Conservation (phyloP, 2,797 vertebrate genomes). For the Emydoidea blandingii region DNA sequence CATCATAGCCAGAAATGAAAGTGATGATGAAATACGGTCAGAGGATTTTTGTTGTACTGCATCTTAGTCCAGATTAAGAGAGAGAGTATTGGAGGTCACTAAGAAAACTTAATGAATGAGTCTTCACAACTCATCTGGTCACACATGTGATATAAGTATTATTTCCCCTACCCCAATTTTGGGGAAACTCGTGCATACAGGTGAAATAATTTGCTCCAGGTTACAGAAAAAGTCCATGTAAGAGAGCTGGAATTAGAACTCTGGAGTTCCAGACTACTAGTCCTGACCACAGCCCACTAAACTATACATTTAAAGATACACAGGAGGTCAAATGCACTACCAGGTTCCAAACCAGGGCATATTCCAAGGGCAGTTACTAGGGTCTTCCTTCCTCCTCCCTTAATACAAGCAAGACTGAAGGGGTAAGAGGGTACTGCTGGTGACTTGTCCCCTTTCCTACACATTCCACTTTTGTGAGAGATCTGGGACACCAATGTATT, state of each 20-base stretch:
- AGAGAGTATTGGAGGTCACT: not conserved
- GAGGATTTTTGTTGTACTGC: not conserved
- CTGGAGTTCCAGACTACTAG: not conserved
- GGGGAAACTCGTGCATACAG: not conserved
- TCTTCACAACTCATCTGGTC: not conserved
- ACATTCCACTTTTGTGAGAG: not conserved
- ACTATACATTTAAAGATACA: not conserved
- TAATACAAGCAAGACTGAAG: not conserved
- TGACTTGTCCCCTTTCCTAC: not conserved
- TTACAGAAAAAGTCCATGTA: not conserved
- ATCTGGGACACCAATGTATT: not conserved
- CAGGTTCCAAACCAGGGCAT: not conserved
- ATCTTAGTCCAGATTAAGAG: not conserved
- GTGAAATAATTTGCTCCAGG: not conserved
- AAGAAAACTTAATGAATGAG: not conserved
- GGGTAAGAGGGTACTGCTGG: too few species aligned
- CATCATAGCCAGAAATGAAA: not conserved
- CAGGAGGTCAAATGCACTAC: not conserved
- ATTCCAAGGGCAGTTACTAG: not conserved
- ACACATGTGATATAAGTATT: not conserved
- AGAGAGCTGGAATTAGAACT: not conserved
- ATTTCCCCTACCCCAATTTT: not conserved
- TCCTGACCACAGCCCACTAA: not conserved
- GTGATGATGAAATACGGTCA: not conserved
- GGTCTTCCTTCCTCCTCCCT: not conserved